Conservation (phyloP, 1,140 invertebrate genomes). For the Zelostemma sp. region DNA sequence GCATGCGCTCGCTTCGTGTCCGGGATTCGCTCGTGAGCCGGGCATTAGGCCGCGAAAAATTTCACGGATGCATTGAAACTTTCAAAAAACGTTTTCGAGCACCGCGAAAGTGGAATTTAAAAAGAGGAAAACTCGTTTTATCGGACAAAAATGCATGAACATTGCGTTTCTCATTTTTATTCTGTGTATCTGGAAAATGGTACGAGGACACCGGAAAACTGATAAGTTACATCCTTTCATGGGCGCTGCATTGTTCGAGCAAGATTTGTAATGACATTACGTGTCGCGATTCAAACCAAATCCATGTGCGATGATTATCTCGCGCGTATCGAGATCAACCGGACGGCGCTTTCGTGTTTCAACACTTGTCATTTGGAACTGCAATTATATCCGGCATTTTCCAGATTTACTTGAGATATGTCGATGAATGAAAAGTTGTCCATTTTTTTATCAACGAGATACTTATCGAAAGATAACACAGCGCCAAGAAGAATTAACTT, state of each 20-base stretch:
- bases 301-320: constrained; percentile 8
- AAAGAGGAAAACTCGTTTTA: too few species aligned
- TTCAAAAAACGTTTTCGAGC: neutral
- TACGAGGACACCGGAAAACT: constrained; percentile 40
- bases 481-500: too few species aligned
- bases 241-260: constrained; percentile 22
- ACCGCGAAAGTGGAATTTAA: too few species aligned
- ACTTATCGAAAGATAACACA: too few species aligned
- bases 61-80: neutral
- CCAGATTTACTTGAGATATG: too few species aligned
- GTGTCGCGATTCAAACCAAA: constrained; percentile 16
- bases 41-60: constrained; percentile 1
- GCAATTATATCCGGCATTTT: constrained; percentile 24
- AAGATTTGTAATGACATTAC: constrained; percentile 21
- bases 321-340: constrained; percentile 15
- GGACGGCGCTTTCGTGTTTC: neutral
- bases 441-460: too few species aligned
- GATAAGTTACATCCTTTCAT: constrained; percentile 34
- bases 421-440: too few species aligned
- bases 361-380: too few species aligned
- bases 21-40: neutral
- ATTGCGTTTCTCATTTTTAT: too few species aligned
- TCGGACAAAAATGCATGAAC: too few species aligned
- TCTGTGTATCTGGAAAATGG: too few species aligned
- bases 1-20: neutral